Base-by-base conservation (phyloP, 2,888 invertebrate species). In the Drosophila silvestris region DNA sequence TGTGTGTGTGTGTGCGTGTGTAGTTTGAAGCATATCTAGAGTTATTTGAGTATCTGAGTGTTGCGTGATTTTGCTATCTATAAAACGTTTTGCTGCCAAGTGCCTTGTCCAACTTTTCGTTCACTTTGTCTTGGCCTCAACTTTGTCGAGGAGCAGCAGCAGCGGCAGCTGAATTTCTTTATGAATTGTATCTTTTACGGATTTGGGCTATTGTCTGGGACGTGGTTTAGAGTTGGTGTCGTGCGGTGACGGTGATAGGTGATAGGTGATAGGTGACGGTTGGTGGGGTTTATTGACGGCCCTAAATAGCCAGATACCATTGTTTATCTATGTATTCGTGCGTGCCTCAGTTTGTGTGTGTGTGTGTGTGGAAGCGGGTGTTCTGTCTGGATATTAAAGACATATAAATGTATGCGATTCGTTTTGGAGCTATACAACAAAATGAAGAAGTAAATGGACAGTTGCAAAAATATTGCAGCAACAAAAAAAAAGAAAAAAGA, bases 121-220 rank as follows among this genome's bases (percentile, higher is more conserved):
- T 81, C 70, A 77, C 70, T 68, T 79, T 74, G 74, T 72, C 81
- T 78, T 71, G 59, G 59, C 69, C 50, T 22, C 63, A 70, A 74
- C 74, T 70, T 70, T 44, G 19, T 30, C 26, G 22, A 51, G 39
- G 10, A 66, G 16, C 14, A 74, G 57, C 35, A 64, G 67, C 39
- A 5, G n/a, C 41, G 16, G 47, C 16, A 74, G 62, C 59, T 63
- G 62, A 70, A 54, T 78, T 78, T 74, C 71, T 71, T 86, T 87
- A 87, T 87, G 85, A 87, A 83, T 85, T 85, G 85, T 87, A 82
- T 87, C 85, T 77, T 83, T 83, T 78, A 85, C 69, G 74, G 73
- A 52, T 32, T 66, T 68, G 57, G 56, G 57, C 72, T 32, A 65
- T 74, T 77, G 75, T 78, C 65, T 75, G 60, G 58, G 9, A 61